Evolutionary conservation across 2,797 vertebrate species (phyloP).

Genomic region (Pelobates cultripes): DNA sequence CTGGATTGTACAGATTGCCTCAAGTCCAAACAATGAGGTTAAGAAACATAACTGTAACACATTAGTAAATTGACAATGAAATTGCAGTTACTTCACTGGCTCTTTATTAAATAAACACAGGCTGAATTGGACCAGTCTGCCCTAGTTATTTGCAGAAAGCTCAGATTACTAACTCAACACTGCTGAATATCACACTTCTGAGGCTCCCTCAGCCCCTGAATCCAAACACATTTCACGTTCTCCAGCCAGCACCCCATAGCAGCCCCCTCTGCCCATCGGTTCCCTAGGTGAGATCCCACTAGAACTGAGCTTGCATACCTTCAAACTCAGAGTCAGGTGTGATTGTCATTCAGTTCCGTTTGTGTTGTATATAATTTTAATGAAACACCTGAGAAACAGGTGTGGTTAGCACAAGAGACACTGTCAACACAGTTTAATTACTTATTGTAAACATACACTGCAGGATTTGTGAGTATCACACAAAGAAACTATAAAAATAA

Average conservation of each 20-base stretch:
- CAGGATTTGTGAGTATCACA: too few relatives aligned
- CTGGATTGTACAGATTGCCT: conserved; percentile 66
- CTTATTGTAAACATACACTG: too few relatives aligned
- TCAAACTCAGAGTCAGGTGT: too few relatives aligned
- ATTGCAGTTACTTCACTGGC: conserved; percentile 70
- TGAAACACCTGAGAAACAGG: too few relatives aligned
- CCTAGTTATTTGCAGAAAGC: conserved; percentile 64
- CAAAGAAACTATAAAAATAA: too few relatives aligned
- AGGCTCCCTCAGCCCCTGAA: conserved; percentile 59
- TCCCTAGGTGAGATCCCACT: conserved; percentile 8
- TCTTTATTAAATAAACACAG: conserved; percentile 76
- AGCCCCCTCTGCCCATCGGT: background rate
- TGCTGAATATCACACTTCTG: conserved; percentile 56
- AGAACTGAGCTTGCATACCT: background rate
- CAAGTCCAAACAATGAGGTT: conserved; percentile 72
- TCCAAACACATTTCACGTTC: conserved; percentile 65
- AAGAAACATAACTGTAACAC: conserved; percentile 73
- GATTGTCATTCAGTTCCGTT: too few relatives aligned
- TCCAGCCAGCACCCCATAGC: conserved; percentile 55
- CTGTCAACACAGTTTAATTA: too few relatives aligned
- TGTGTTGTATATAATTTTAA: too few relatives aligned
- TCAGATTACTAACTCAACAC: conserved; percentile 66
- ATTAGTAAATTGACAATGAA: conserved; percentile 72
- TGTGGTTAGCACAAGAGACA: too few relatives aligned
- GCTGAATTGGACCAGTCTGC: conserved; percentile 63